Evolutionary conservation across 2,888 invertebrate species (phyloP), one percentile per base, ranked within the genome.

Genomic region (Icerya purchasi): DNA sequence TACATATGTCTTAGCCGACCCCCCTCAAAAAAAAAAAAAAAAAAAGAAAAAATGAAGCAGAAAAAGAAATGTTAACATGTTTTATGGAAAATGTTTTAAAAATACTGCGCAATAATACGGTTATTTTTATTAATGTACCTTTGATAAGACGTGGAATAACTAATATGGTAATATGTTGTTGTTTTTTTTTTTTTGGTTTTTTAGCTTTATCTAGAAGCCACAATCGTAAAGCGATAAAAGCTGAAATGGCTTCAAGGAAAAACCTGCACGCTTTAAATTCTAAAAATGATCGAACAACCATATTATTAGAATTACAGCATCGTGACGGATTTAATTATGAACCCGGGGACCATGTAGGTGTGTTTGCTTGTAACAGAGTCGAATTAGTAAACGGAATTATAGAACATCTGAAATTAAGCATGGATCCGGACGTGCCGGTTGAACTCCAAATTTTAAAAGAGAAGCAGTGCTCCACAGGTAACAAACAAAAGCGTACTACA

Each of bases 341-440:
- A 61, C 92, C 93, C 0, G 94, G 94, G 0, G 94, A 94, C 72
- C 94, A 94, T 70, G 81, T 94, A 36, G 93, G 91, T 10, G 86
- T 94, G 60, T 84, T 87, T 68, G 85, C 93, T 0, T 82, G 83
- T 65, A 94, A 94, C 72, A 77, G 82, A 56, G 73, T 75, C 8
- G 83, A 86, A 62, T 70, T 91, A 50, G 92, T 94, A 0, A 82
- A 88, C 57, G 83, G 79, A 49, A 78, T 94, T 61, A 70, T 93
- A 51, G 72, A 77, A 54, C 77, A 84, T 62, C 70, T 93, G 60
- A 78, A 77, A 62, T 59, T 60, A 21, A 65, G 64, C 14, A 57
- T 57, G 50, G 78, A 85, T 68, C 78, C 79, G 1, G 83, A 89
- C 66, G 75, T 77, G 65, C 76, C 84, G 0, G 71, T 88, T 24